A percentile compares a stretch with the other conserved stretches of the same genome.
Conservation (phyloP, 2,797 vertebrate genomes). For the Monodelphis domestica region DNA sequence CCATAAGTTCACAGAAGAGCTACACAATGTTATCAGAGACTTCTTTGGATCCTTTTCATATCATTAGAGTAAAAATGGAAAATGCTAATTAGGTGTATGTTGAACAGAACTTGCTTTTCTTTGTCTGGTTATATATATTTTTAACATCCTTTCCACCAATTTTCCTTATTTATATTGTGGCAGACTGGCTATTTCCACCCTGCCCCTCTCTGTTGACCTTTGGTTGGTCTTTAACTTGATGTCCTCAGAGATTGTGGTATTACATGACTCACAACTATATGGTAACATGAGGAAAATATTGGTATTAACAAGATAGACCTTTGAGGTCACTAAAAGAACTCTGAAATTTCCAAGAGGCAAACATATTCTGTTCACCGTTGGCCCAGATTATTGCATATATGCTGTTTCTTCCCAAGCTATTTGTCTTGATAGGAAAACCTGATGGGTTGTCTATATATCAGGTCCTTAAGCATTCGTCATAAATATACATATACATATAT, state of each 20-base stretch:
- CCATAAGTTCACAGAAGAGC: too few relatives aligned
- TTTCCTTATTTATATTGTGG: not conserved
- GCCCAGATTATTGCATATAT: not conserved
- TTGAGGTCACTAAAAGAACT: not conserved
- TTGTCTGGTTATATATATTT: too few relatives aligned
- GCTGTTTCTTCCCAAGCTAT: not conserved
- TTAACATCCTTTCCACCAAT: not conserved
- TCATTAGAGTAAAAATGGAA: too few relatives aligned
- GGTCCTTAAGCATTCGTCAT: not conserved
- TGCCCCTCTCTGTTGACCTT: not conserved
- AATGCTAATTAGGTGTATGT: too few relatives aligned
- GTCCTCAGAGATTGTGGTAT: not conserved
- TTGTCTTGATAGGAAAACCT: not conserved
- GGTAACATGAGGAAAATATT: not conserved
- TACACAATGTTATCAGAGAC: too few relatives aligned
- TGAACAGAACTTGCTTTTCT: too few relatives aligned
- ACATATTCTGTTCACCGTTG: not conserved
- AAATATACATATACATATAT: too few relatives aligned
- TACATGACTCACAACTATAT: not conserved
- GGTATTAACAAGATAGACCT: not conserved
- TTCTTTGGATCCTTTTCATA: too few relatives aligned
- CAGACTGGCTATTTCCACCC: not conserved
- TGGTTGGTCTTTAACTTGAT: not conserved
- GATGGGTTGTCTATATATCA: not conserved
- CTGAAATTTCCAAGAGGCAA: not conserved